Percentiles rank a stretch among this genome's conserved stretches.
Conservation (phyloP, 2,888 invertebrate species). For the Troides helena region DNA sequence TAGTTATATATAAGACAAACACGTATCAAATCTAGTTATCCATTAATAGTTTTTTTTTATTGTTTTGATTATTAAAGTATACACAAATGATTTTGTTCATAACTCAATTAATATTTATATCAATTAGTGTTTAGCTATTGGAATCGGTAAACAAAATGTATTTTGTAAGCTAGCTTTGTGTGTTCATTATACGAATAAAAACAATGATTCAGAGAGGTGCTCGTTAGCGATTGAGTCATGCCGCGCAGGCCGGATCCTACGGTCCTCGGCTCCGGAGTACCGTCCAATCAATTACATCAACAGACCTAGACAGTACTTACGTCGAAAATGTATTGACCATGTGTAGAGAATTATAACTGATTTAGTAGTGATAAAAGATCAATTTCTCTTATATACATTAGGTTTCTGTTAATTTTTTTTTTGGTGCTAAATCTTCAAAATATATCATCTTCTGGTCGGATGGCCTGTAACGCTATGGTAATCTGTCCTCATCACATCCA, state of each 20-base stretch:
- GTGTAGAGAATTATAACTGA: not conserved
- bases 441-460: too few relatives aligned
- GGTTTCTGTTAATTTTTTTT: not conserved
- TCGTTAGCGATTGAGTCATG: conserved; percentile 60
- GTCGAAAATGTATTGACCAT: not conserved
- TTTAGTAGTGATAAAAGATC: not conserved
- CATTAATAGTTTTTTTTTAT: too few relatives aligned
- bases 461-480: too few relatives aligned
- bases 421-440: not conserved
- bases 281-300: conserved; percentile 27
- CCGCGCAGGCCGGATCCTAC: conserved; percentile 36
- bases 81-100: not conserved
- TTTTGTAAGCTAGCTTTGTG: conserved; percentile 44
- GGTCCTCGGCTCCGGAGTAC: conserved; percentile 28
- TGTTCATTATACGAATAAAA: conserved; percentile 54
- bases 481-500: too few relatives aligned
- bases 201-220: conserved; percentile 62
- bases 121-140: not conserved
- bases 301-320: conserved; percentile 9
- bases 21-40: too few relatives aligned
- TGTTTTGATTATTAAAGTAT: not conserved
- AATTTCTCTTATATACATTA: not conserved
- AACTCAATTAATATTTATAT: not conserved
- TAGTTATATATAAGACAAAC: too few relatives aligned
- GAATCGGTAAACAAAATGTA: not conserved